These are phyloP conservation scores for Watsonalla cultraria DNA, from an alignment of 2,888 invertebrate genomes.

Conservation along the genomic window DNA sequence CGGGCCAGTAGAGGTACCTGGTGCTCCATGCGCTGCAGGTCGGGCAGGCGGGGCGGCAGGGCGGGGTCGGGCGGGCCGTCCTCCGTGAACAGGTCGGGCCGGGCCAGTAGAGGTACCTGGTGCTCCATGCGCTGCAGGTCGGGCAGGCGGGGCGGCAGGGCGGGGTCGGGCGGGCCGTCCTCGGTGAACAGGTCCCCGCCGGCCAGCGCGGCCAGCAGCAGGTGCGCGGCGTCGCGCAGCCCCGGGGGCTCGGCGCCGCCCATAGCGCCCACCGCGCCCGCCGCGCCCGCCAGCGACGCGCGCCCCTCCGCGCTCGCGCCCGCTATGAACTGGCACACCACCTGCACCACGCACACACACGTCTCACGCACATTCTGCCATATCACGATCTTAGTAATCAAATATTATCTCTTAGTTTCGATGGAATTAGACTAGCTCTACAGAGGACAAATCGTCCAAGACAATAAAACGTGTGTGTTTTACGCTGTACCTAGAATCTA, in stretches of 20 bases:
- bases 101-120: constrained; percentile 19
- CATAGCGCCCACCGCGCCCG: constrained; percentile 12
- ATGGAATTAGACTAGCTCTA: no score
- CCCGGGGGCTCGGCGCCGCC: constrained; percentile 16
- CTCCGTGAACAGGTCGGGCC: constrained; percentile 80
- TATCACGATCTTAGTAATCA: no score
- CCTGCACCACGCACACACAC: background rate
- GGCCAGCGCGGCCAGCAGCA: constrained; percentile 49
- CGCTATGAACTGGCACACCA: constrained; percentile 88
- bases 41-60: constrained; percentile 20
- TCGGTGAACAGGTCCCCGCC: constrained; percentile 80
- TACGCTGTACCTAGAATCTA: no score
- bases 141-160: constrained; percentile 15
- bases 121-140: constrained; percentile 44
- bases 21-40: constrained; percentile 41
- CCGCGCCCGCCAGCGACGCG: constrained; percentile 50
- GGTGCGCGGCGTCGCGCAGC: constrained; percentile 36
- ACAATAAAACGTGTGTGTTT: no score
- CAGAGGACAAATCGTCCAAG: no score
- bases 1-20: constrained; percentile 19
- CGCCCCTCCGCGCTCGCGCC: constrained; percentile 82
- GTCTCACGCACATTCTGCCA: no score
- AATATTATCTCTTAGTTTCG: no score
- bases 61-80: constrained; percentile 59
- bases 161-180: constrained; percentile 59